Evolutionary conservation across 2,113 vertebrate genomes (phyloP).

Genomic region (Aegithalos caudatus): DNA sequence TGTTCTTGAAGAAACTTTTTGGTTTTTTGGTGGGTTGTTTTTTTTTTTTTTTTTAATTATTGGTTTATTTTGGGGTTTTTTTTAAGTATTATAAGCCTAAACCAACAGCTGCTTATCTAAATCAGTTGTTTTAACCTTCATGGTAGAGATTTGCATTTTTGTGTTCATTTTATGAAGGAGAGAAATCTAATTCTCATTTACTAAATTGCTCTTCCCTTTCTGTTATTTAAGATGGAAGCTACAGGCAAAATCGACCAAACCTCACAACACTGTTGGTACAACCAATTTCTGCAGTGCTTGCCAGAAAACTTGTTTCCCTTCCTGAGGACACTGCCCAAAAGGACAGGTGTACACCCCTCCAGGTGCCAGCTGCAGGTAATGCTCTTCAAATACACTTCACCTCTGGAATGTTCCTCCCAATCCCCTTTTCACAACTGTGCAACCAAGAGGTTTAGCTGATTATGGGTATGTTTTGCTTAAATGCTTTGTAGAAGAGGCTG

Average conservation of each 20-base stretch:
- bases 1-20: background rate
- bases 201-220: background rate
- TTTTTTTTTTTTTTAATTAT: no score
- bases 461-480: background rate
- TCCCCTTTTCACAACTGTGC: background rate
- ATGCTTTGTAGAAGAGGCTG: background rate
- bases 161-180: background rate
- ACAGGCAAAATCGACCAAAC: constrained; percentile 68
- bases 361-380: constrained; percentile 78
- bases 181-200: background rate
- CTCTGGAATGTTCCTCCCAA: background rate
- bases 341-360: constrained; percentile 74
- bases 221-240: constrained; percentile 71
- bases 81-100: background rate
- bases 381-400: background rate
- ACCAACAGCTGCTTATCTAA: background rate
- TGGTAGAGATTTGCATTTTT: background rate
- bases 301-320: constrained; percentile 74
- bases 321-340: constrained; percentile 21
- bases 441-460: background rate
- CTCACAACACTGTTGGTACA: constrained; percentile 86
- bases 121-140: background rate
- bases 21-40: no score
- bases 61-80: background rate
- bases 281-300: constrained; percentile 83